These are phyloP conservation scores for Odontamblyopus rebecca DNA, from an alignment of 2,797 vertebrate species.

Conservation along the genomic window DNA sequence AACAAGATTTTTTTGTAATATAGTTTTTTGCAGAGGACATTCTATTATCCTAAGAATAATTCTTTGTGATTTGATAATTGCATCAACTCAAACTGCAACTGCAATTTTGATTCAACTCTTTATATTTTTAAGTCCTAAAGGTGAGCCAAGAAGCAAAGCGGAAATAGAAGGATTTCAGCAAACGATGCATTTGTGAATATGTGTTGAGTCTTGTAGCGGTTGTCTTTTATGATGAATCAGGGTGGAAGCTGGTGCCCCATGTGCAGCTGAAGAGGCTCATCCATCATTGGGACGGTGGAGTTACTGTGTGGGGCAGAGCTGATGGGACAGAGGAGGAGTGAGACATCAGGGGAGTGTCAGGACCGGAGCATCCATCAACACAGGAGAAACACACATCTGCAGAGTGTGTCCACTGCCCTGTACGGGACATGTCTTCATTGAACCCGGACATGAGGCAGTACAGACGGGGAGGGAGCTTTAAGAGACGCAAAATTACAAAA, in stretches of 20 bases:
- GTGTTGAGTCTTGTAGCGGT: constrained; percentile 49
- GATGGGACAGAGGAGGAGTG: constrained; percentile 45
- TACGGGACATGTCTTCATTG: background rate
- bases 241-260: constrained; percentile 38
- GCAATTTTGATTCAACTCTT: no score
- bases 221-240: constrained; percentile 50
- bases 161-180: constrained; percentile 37
- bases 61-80: no score
- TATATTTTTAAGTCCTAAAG: constrained; percentile 2
- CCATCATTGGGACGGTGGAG: constrained; percentile 46
- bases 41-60: no score
- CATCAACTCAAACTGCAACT: no score
- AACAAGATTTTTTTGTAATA: no score
- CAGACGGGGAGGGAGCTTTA: background rate
- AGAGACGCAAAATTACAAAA: background rate
- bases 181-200: constrained; percentile 50
- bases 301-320: constrained; percentile 30
- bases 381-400: constrained; percentile 47
- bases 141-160: constrained; percentile 33
- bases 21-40: no score
- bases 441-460: background rate
- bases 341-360: constrained; percentile 68
- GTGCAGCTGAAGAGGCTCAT: constrained; percentile 48
- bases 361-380: constrained; percentile 61
- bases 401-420: constrained; percentile 24